phyloP scores from a whole-genome alignment of 1,140 invertebrate species.

The Philotrypesis tridentata region DNA sequence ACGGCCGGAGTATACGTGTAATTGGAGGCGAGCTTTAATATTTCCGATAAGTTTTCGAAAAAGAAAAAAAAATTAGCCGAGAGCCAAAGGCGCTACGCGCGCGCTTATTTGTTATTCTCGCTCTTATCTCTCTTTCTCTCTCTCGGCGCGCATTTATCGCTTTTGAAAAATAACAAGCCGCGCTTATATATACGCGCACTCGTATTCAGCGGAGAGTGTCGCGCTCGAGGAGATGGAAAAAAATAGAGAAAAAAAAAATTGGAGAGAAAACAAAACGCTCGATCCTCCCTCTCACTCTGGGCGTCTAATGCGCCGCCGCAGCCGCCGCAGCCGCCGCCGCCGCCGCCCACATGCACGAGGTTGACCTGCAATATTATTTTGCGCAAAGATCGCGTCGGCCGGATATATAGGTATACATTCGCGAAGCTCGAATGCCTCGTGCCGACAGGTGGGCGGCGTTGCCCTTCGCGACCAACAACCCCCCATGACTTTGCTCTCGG shows the following conservation, averaged over 20 bases:
- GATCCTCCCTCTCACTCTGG: too few species aligned
- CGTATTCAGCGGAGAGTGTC: too few species aligned
- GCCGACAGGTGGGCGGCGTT: conserved; percentile 66
- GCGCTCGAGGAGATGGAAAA: too few species aligned
- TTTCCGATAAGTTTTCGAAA: not conserved
- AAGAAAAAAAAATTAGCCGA: not conserved
- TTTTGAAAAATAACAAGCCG: not conserved
- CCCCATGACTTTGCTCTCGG: not conserved
- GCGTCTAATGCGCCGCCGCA: too few species aligned
- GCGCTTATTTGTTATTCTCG: not conserved
- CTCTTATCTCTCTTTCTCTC: too few species aligned
- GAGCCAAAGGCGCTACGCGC: not conserved
- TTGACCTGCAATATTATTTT: not conserved
- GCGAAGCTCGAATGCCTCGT: conserved; percentile 61
- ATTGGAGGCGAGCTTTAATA: not conserved
- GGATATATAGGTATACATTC: too few species aligned
- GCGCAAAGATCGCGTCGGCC: conserved; percentile 42
- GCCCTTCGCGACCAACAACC: conserved; percentile 59
- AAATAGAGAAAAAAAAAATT: too few species aligned
- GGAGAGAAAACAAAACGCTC: too few species aligned
- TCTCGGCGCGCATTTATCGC: not conserved
- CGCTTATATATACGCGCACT: too few species aligned
- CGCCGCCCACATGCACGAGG: not conserved
- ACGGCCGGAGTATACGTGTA: not conserved
- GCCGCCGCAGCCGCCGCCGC: too few species aligned